These are phyloP conservation scores for Elaphurus davidianus DNA, from an alignment of 2,113 vertebrate genomes.

Conservation along the genomic window DNA sequence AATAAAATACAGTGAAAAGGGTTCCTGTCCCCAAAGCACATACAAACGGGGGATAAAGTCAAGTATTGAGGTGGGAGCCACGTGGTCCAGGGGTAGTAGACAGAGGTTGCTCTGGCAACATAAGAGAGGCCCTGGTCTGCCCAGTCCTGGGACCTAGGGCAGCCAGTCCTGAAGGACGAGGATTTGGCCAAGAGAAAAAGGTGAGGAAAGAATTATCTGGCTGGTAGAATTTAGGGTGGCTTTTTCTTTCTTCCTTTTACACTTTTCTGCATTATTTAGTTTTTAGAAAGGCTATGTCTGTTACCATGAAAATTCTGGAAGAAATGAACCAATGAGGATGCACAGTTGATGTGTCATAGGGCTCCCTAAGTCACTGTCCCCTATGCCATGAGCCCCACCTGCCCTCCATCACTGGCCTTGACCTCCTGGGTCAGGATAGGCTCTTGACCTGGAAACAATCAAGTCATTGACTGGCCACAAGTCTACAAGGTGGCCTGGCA, in stretches of 20 bases:
- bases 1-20: background rate
- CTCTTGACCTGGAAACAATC: background rate
- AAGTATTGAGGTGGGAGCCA: fast-evolving
- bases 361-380: background rate
- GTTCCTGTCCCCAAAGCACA: background rate
- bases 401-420: background rate
- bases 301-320: background rate
- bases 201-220: background rate
- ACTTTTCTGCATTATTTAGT: background rate
- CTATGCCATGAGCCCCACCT: background rate
- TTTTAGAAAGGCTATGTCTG: background rate
- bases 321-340: background rate
- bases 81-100: background rate
- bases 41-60: background rate
- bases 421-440: background rate
- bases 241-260: background rate
- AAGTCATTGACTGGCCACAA: background rate
- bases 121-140: background rate
- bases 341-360: background rate
- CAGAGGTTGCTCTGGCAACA: background rate
- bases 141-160: background rate
- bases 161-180: background rate
- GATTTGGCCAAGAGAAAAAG: background rate
- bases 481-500: background rate
- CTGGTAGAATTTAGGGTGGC: background rate